Conservation (phyloP, 2,113 vertebrate genomes). For the Apistogramma diplotaenia region DNA sequence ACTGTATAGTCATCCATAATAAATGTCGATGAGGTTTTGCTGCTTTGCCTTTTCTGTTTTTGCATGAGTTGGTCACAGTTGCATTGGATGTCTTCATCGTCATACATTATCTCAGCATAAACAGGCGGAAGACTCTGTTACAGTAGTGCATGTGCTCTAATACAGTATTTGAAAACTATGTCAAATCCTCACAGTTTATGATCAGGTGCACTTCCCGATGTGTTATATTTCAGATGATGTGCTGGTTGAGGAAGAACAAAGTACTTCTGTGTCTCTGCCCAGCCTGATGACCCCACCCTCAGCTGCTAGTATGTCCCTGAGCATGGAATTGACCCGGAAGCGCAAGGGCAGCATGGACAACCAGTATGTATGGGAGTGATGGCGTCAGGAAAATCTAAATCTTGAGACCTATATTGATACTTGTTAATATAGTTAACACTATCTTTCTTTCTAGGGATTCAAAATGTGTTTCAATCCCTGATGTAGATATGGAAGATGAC, state of each 20-base stretch:
- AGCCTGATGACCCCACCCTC: constrained; percentile 73
- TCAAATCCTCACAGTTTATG: not conserved
- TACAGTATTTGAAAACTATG: fast-evolving
- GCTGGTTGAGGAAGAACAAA: constrained; percentile 69
- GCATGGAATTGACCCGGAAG: constrained; percentile 82
- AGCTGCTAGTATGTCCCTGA: constrained; percentile 62
- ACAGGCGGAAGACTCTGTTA: not conserved
- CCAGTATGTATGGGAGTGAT: constrained; percentile 76
- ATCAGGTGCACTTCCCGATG: not conserved
- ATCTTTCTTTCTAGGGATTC: constrained; percentile 71
- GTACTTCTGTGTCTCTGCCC: constrained; percentile 63
- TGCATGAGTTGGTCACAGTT: no score
- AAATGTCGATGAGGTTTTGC: no score
- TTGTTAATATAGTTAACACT: not conserved
- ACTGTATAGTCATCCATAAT: no score
- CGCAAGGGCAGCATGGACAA: constrained; percentile 85
- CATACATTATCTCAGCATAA: not conserved
- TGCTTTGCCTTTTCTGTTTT: no score
- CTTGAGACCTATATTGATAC: not conserved
- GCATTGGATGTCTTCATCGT: not conserved
- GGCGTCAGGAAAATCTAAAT: not conserved
- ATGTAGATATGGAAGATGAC: constrained; percentile 78
- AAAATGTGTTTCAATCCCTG: constrained; percentile 66
- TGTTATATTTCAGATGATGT: constrained; percentile 69
- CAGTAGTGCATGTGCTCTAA: not conserved